phyloP scores from a whole-genome alignment of 2,888 invertebrate genomes.

The Lepidonotus clava region DNA sequence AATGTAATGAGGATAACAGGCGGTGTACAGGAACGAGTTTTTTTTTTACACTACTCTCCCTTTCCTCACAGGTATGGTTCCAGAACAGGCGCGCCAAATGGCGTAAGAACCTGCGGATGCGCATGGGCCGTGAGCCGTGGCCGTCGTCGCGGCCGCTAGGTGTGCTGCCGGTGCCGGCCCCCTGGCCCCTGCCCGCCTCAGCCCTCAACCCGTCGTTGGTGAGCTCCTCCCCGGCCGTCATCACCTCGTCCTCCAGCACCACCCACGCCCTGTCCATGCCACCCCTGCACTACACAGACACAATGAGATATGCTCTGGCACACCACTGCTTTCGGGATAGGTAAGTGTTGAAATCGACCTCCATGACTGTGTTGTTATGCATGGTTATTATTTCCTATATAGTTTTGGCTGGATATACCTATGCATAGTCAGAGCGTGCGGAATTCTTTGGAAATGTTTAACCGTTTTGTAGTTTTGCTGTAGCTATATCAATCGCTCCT shows the following conservation, averaged over 20 bases:
- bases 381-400: too few species aligned
- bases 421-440: too few species aligned
- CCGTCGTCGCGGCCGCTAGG: constrained; percentile 52
- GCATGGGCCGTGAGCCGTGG: constrained; percentile 60
- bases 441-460: too few species aligned
- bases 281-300: constrained; percentile 48
- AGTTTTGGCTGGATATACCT: too few species aligned
- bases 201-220: constrained; percentile 30
- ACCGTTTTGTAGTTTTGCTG: too few species aligned
- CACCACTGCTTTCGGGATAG: constrained; percentile 50
- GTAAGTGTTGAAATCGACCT: too few species aligned
- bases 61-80: constrained; percentile 49
- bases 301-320: constrained; percentile 55
- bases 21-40: too few species aligned
- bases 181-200: constrained; percentile 48
- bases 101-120: constrained; percentile 58
- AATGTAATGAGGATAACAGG: too few species aligned
- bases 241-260: neutral
- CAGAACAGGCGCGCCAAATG: constrained; percentile 55
- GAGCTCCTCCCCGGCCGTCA: neutral
- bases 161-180: constrained; percentile 55
- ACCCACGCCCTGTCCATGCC: neutral
- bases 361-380: too few species aligned
- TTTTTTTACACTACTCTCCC: too few species aligned
- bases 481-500: too few species aligned